These are phyloP conservation scores for Matsumurasca onukii DNA, from an alignment of 1,140 invertebrate species.

Conservation along the genomic window DNA sequence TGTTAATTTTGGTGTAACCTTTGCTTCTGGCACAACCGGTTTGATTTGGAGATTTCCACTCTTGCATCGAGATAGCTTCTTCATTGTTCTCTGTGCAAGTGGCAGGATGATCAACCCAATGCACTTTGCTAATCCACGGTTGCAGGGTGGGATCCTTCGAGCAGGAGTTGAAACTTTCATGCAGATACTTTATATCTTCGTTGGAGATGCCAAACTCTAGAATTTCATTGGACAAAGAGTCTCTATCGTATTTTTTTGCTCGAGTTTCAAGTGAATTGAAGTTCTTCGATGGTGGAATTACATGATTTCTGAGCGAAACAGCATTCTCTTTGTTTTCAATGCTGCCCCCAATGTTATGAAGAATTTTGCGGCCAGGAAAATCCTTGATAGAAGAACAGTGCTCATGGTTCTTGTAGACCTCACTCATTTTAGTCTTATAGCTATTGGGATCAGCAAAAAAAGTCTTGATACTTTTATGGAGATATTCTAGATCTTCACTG, in stretches of 20 bases:
- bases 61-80: conserved; percentile 50
- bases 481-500: neutral
- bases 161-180: conserved; percentile 79
- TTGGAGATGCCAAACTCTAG: conserved; percentile 71
- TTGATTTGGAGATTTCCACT: conserved; percentile 61
- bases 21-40: conserved; percentile 86
- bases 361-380: no score
- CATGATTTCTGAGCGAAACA: no score
- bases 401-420: no score
- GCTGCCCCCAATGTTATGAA: no score
- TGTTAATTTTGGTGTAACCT: conserved; percentile 90
- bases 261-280: no score
- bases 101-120: conserved; percentile 93
- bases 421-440: no score
- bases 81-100: conserved; percentile 71
- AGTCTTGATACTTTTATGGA: neutral
- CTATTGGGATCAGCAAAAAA: no score
- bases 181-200: conserved; percentile 85
- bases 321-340: no score
- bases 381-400: no score
- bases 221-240: conserved; percentile 7
- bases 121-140: conserved; percentile 91
- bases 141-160: conserved; percentile 70
- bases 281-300: no score
- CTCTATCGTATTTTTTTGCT: no score